Evolutionary conservation across 2,113 vertebrate genomes (phyloP).

Genomic region (Lepidothrix coronata): DNA sequence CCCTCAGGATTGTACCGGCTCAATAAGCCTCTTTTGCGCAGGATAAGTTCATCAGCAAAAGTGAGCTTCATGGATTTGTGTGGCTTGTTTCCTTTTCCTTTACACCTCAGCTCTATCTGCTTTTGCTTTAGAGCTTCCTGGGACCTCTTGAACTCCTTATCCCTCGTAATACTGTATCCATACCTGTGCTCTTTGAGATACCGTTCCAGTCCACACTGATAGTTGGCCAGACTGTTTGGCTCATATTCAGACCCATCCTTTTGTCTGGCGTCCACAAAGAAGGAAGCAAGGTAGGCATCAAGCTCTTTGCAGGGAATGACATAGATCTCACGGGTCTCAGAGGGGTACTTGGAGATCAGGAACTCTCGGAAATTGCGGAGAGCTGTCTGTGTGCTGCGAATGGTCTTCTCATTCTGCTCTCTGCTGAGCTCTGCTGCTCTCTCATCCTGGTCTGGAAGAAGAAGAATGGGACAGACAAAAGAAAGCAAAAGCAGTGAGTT

Average conservation of each 20-base stretch:
- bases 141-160: conserved; percentile 85
- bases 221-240: conserved; percentile 86
- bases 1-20: conserved; percentile 84
- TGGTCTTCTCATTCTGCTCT: conserved; percentile 88
- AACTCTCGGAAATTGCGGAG: conserved; percentile 86
- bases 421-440: conserved; percentile 80
- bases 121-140: conserved; percentile 87
- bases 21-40: conserved; percentile 81
- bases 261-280: conserved; percentile 86
- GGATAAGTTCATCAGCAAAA: conserved; percentile 83
- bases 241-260: conserved; percentile 87
- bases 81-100: conserved; percentile 85
- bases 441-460: conserved; percentile 82
- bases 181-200: conserved; percentile 86
- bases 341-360: conserved; percentile 85
- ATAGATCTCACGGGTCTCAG: conserved; percentile 83
- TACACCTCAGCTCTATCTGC: conserved; percentile 82
- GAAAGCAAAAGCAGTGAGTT: conserved; percentile 59
- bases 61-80: conserved; percentile 89
- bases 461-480: conserved; percentile 57
- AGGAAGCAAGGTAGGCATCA: conserved; percentile 84
- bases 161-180: conserved; percentile 84
- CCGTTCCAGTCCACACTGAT: conserved; percentile 84
- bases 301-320: conserved; percentile 83
- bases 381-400: conserved; percentile 84